Evolutionary conservation across 2,888 invertebrate species (phyloP).

Genomic region (Eupithecia vulgata): DNA sequence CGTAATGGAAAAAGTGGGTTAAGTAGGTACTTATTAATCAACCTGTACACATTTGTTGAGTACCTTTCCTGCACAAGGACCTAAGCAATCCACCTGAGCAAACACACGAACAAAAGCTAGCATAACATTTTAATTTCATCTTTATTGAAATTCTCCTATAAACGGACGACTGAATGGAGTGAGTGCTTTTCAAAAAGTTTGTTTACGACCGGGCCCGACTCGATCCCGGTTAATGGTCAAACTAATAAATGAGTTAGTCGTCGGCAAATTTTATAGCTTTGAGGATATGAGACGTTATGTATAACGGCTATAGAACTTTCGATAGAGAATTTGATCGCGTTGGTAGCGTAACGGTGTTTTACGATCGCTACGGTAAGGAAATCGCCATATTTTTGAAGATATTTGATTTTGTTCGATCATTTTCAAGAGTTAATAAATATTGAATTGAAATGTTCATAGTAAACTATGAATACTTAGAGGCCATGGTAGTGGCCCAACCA

Average conservation of each 20-base stretch:
- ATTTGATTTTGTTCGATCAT: not conserved
- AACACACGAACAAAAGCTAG: conserved; percentile 2
- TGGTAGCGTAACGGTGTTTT: not conserved
- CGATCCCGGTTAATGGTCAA: conserved; percentile 12
- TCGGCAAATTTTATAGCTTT: conserved; percentile 9
- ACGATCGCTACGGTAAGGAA: not conserved
- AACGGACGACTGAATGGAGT: not conserved
- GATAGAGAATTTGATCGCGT: not conserved
- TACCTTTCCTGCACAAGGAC: not conserved
- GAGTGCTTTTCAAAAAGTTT: conserved; percentile 22
- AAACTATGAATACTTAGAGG: not conserved
- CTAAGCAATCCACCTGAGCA: not conserved
- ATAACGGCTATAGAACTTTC: conserved; percentile 7
- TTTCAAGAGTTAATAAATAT: not conserved
- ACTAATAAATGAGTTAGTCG: conserved; percentile 15
- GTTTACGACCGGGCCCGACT: conserved; percentile 17
- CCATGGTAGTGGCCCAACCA: too few species aligned
- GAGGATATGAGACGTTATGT: not conserved
- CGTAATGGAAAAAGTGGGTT: not conserved
- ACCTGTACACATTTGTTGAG: not conserved
- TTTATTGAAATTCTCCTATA: conserved; percentile 13
- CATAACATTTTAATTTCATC: conserved; percentile 1
- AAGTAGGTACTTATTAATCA: not conserved
- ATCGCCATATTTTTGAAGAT: not conserved
- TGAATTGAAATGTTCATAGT: not conserved